A percentile compares a stretch with the other conserved stretches of the same genome.
Conservation (phyloP, 2,797 vertebrate species). For the Typhlichthys subterraneus region DNA sequence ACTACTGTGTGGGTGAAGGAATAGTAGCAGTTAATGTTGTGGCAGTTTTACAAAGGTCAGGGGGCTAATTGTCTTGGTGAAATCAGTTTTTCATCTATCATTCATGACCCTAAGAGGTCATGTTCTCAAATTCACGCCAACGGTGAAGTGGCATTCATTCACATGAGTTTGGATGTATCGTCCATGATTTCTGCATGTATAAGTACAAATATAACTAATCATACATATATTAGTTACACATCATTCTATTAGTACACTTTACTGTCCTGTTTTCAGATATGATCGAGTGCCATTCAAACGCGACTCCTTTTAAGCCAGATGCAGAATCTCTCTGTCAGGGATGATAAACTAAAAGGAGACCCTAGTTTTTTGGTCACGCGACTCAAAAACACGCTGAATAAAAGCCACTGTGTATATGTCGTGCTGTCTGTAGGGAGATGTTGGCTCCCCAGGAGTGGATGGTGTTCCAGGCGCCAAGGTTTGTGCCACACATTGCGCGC, state of each 20-base stretch:
- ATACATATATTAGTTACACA: slow-evolving; percentile 34
- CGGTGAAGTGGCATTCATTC: slow-evolving; percentile 29
- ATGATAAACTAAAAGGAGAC: slow-evolving; percentile 18
- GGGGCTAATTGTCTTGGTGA: slow-evolving; percentile 57
- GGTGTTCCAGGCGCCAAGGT: slow-evolving; percentile 90
- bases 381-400: slow-evolving; percentile 40
- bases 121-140: slow-evolving; percentile 18
- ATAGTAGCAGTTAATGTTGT: slow-evolving; percentile 49
- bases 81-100: slow-evolving; percentile 32
- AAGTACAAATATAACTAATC: slow-evolving; percentile 34
- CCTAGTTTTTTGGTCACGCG: slow-evolving; percentile 26
- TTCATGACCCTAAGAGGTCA: slow-evolving; percentile 1
- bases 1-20: slow-evolving; percentile 23
- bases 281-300: not conserved
- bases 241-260: slow-evolving; percentile 21
- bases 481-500: slow-evolving; percentile 55
- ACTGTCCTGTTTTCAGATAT: not conserved
- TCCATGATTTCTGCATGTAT: slow-evolving; percentile 13
- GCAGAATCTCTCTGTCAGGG: slow-evolving; percentile 28
- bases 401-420: slow-evolving; percentile 57
- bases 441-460: slow-evolving; percentile 86
- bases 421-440: slow-evolving; percentile 84
- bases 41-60: slow-evolving; percentile 51
- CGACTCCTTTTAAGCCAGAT: slow-evolving; percentile 5
- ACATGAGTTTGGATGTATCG: slow-evolving; percentile 25